Evolutionary conservation across 2,888 invertebrate species (phyloP), one percentile per base, ranked within the genome.

Genomic region (Isoperla grammatica): DNA sequence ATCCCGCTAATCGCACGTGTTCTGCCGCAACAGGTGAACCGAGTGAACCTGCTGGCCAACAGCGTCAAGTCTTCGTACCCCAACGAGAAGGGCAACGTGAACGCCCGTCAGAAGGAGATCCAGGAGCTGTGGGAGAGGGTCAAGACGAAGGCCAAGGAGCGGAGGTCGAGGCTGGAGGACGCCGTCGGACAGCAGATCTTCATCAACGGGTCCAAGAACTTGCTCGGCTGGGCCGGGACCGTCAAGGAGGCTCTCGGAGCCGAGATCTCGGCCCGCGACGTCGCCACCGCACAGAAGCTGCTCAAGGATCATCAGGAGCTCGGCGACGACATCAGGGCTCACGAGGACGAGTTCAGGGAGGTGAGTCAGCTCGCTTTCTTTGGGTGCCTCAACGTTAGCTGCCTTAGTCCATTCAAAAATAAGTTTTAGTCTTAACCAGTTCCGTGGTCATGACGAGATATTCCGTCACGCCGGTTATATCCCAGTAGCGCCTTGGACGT

Each of bases 141-240:
- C 2, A 76, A 79, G 71, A 85, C 84, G 29, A 92, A 93, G 71
- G 95, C 96, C 0, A 81, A 83, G 9, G 89, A 93, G 68, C 78
- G 95, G 1, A 82, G 95, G 65, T 84, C 86, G 1, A 79, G 93
- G 49, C 80, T 99, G 35, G 95, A 96, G 75, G 93, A 92, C 70
- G 94, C 95, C 1, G 95, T 97, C 2, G 97, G 97, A 0, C 89
- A 92, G 71, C 95, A 97, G 74, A 91, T 96, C 70, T 95, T 95
- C 74, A 88, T 87, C 70, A 87, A 85, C 70, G 90, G 91, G 71
- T 86, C 89, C 11, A 86, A 88, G 66, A 89, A 86, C 66, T 68
- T 81, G 71, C 76, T 90, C n/a, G 84, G 83, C 61, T 95, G 95
- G 93, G 82, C 90, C 6, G 84, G 84, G 67, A 84, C 86, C 64